Conservation (phyloP, 1,140 invertebrate species). For the Eurosta solidaginis region DNA sequence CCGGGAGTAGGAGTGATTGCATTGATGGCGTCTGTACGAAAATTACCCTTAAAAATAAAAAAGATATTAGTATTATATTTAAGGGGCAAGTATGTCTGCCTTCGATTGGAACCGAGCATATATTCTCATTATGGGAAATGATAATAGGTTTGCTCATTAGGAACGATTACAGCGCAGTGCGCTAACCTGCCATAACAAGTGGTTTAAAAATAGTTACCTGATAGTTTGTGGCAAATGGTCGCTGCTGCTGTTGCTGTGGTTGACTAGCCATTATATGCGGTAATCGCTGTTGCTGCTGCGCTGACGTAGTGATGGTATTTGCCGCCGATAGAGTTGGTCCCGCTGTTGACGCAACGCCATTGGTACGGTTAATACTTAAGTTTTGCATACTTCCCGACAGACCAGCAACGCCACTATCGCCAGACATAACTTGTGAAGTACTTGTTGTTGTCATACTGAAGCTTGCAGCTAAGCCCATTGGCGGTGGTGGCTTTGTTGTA, state of each 20-base stretch:
- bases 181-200: too few species aligned
- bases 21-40: conserved; percentile 36
- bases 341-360: background rate
- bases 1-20: background rate
- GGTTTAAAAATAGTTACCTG: conserved; percentile 23
- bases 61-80: background rate
- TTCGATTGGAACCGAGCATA: too few species aligned
- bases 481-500: conserved; percentile 6
- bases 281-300: background rate
- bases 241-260: conserved; percentile 14
- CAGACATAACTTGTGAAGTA: background rate
- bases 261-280: background rate
- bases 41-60: conserved; percentile 9
- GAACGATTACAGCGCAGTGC: too few species aligned
- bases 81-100: too few species aligned
- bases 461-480: background rate
- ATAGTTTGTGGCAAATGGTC: background rate
- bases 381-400: conserved; percentile 46
- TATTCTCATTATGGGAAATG: too few species aligned
- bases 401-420: background rate
- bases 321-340: background rate
- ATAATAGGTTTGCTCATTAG: too few species aligned
- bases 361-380: conserved; percentile 42
- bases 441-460: background rate
- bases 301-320: background rate